phyloP scores from a whole-genome alignment of 2,113 vertebrate species.

The Furnarius figulus region DNA sequence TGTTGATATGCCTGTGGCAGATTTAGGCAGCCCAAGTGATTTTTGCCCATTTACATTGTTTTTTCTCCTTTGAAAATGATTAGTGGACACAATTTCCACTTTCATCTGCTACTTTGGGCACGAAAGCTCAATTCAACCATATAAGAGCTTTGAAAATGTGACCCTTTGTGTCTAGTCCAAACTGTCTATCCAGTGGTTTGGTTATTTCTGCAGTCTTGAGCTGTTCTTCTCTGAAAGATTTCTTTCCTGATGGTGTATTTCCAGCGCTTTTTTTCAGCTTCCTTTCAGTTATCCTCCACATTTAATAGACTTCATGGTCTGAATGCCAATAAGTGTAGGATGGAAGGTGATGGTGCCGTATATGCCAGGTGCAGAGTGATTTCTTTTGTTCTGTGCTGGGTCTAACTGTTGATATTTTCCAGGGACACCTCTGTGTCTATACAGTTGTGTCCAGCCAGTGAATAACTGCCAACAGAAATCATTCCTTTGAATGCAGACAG shows the following conservation, averaged over 20 bases:
- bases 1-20: constrained; percentile 12
- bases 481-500: background rate
- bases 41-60: constrained; percentile 21
- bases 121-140: background rate
- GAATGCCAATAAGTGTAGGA: constrained; percentile 23
- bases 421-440: constrained; percentile 16
- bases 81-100: background rate
- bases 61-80: constrained; percentile 31
- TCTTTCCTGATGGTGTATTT: constrained; percentile 33
- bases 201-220: constrained; percentile 36
- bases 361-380: constrained; percentile 17
- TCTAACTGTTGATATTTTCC: constrained; percentile 38
- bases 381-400: constrained; percentile 37
- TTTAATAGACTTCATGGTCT: background rate
- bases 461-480: constrained; percentile 41
- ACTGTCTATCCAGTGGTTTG: constrained; percentile 25
- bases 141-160: constrained; percentile 48
- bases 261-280: constrained; percentile 42
- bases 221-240: constrained; percentile 31
- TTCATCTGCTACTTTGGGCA: constrained; percentile 15
- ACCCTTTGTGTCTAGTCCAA: constrained; percentile 35
- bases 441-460: background rate
- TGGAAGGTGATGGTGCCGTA: constrained; percentile 17
- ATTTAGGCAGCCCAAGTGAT: background rate
- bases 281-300: constrained; percentile 10